These are phyloP conservation scores for Drosophila santomea DNA, from an alignment of 1,140 invertebrate genomes.

Conservation along the genomic window DNA sequence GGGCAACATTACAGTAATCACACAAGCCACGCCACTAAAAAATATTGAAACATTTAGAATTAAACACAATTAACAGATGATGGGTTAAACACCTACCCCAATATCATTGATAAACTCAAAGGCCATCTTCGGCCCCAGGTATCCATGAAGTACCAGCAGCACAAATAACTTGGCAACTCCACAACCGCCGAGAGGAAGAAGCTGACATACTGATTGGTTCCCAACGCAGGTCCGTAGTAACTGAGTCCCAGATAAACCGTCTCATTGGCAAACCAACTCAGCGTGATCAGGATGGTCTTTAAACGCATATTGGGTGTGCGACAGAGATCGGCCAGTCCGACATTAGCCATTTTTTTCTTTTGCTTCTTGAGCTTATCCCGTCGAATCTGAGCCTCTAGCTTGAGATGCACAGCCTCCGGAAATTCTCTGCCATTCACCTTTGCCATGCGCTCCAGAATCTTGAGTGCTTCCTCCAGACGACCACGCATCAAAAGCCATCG, in stretches of 20 bases:
- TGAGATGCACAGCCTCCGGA: slow-evolving; percentile 89
- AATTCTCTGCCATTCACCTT: slow-evolving; percentile 91
- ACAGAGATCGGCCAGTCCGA: slow-evolving; percentile 90
- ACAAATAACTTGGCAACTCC: slow-evolving; percentile 93
- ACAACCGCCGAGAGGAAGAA: slow-evolving; percentile 93
- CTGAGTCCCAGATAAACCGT: slow-evolving; percentile 93
- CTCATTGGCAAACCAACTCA: slow-evolving; percentile 90
- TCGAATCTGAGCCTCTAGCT: slow-evolving; percentile 87
- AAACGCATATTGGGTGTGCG: slow-evolving; percentile 93
- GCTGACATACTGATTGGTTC: slow-evolving; percentile 93
- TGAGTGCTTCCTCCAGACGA: slow-evolving; percentile 91
- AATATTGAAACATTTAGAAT: neutral
- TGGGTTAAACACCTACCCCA: slow-evolving; percentile 78
- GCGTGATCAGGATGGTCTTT: slow-evolving; percentile 88
- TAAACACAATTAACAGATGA: neutral
- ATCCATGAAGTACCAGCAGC: slow-evolving; percentile 94
- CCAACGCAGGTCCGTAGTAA: slow-evolving; percentile 94
- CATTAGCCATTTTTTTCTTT: slow-evolving; percentile 87
- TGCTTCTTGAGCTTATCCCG: slow-evolving; percentile 85
- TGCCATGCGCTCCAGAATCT: slow-evolving; percentile 91
- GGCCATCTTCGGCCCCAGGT: slow-evolving; percentile 93
- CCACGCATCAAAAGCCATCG: slow-evolving; percentile 93
- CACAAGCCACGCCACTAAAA: slow-evolving; percentile 90
- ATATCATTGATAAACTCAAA: slow-evolving; percentile 92
- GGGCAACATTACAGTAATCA: slow-evolving; percentile 92